Evolutionary conservation across 2,113 vertebrate genomes (phyloP), one percentile per base, ranked within the genome.

Genomic region (Pollachius pollachius): DNA sequence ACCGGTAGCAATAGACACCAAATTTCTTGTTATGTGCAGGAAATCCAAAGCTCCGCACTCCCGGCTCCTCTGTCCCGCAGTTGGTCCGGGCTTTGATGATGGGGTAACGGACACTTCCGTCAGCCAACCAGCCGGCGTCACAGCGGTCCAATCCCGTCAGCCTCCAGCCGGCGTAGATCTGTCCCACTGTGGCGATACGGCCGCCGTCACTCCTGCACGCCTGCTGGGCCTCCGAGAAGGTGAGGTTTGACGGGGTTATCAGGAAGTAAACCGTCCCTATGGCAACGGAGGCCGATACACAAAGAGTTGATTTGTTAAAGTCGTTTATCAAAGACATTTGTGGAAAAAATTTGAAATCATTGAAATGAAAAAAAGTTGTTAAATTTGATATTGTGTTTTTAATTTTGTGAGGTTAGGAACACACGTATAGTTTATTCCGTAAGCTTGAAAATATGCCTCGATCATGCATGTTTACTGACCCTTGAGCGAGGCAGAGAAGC

Each of bases 131-230:
- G 68, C 97, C 96, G 0, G 95, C 95, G 0, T 91, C 87, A 0
- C 97, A 98, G 70, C 85, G 93, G 76, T 98, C 95, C 81, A 98
- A 73, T 34, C 90, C 92, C 12, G 19, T 71, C 80, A 97, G 92
- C 80, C 90, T 95, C 96, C 97, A 98, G 5, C 95, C 95, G 0
- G 94, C 91, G 15, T 94, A 96, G 48, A 99, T 90, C 65, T 98
- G 96, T 25, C 96, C 96, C 78, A 97, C 95, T 30, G 84, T 94
- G 72, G 95, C 95, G 0, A 98, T 93, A 34, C 83, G 86, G 0
- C 92, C 88, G 0, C 91, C 92, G 0, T 92, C 92, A 0, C 89
- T 83, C 75, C 61, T 71, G 71, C 96, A 99, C 0, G 94, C 94
- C 77, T 88, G 85, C 69, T 79, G 86, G 0, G 94, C 96, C 64